These are phyloP conservation scores for Elysia crispata DNA, from an alignment of 2,888 invertebrate genomes.

Conservation along the genomic window DNA sequence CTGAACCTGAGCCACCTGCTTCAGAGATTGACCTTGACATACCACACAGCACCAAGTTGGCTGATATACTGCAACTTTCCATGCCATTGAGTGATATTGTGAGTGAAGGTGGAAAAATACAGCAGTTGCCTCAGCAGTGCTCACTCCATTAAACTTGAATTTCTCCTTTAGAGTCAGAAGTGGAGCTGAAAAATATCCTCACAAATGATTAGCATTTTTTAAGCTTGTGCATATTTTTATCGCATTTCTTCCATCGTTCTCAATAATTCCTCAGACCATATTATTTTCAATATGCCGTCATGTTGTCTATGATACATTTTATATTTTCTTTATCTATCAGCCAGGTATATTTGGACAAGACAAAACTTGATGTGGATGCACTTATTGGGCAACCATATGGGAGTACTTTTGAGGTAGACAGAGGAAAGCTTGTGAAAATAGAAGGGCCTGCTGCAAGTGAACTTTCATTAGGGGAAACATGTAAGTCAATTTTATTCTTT, in stretches of 20 bases:
- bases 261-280: neutral
- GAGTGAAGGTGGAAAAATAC: too few species aligned
- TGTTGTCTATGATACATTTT: slow-evolving; percentile 9
- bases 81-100: too few species aligned
- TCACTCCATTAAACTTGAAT: too few species aligned
- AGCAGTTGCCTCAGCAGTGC: too few species aligned
- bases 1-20: too few species aligned
- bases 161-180: neutral
- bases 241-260: too few species aligned
- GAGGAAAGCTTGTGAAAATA: slow-evolving; percentile 63
- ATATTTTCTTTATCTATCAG: slow-evolving; percentile 34
- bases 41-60: too few species aligned
- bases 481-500: neutral
- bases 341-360: slow-evolving; percentile 63
- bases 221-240: neutral
- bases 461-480: neutral
- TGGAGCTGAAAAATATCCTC: neutral
- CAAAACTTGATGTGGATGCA: slow-evolving; percentile 68
- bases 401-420: slow-evolving; percentile 69
- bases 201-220: neutral
- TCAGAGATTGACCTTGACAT: too few species aligned
- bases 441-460: neutral
- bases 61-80: too few species aligned
- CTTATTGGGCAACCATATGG: slow-evolving; percentile 73
- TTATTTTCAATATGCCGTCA: neutral